Percentiles rank a stretch among this genome's conserved stretches.
phyloP scores from a whole-genome alignment of 2,888 invertebrate species.

The Polymixis lichenea region DNA sequence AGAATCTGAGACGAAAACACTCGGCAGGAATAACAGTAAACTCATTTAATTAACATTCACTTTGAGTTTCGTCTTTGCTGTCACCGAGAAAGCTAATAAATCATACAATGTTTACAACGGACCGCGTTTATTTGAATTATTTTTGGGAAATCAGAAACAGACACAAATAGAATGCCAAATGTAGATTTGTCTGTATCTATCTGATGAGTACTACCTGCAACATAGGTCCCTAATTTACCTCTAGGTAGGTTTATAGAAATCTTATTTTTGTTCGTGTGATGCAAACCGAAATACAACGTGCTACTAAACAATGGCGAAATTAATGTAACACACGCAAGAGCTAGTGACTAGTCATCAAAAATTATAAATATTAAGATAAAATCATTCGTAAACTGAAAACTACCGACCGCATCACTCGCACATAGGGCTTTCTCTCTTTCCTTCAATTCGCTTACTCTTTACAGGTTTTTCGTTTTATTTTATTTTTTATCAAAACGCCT shows the following conservation, averaged over 20 bases:
- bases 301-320: no score
- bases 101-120: neutral
- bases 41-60: neutral
- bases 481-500: neutral
- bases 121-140: neutral
- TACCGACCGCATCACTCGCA: no score
- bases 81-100: neutral
- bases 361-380: no score
- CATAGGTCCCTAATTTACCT: neutral
- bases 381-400: no score
- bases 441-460: neutral
- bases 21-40: slow-evolving; percentile 35
- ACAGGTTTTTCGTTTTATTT: neutral
- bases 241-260: neutral
- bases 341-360: no score
- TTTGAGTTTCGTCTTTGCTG: neutral
- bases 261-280: neutral
- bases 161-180: neutral
- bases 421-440: no score
- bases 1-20: slow-evolving; percentile 62
- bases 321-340: no score
- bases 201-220: neutral
- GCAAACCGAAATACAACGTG: neutral
- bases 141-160: neutral
- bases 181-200: neutral